These are phyloP conservation scores for Rallus crepitans DNA, from an alignment of 2,797 vertebrate species.

Conservation along the genomic window DNA sequence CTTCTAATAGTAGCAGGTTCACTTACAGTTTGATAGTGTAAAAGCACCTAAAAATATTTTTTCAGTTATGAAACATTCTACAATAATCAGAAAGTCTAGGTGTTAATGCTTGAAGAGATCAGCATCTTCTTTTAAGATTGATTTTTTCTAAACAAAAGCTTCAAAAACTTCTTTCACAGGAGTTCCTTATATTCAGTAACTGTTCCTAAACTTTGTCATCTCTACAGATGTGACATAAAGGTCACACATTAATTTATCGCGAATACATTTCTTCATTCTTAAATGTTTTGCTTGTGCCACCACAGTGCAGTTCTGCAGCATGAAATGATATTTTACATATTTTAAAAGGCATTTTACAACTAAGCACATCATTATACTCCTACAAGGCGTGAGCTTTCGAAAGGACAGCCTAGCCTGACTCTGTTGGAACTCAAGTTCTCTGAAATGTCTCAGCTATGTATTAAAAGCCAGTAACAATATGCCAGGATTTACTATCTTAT, in stretches of 20 bases:
- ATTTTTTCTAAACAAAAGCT: not conserved
- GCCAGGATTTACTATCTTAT: too few relatives aligned
- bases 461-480: not conserved
- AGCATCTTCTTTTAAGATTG: not conserved
- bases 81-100: not conserved
- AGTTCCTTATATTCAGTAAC: not conserved
- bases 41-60: conserved; percentile 84
- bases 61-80: conserved; percentile 13
- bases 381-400: not conserved
- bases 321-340: not conserved
- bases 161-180: not conserved
- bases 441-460: not conserved
- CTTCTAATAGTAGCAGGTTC: conserved; percentile 93
- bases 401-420: not conserved
- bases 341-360: not conserved
- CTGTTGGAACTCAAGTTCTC: not conserved
- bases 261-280: not conserved
- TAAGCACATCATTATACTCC: not conserved
- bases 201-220: not conserved
- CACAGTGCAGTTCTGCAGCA: not conserved
- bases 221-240: not conserved
- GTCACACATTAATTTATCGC: not conserved
- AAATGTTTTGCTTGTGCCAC: not conserved
- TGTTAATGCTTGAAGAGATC: not conserved
- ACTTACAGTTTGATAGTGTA: conserved; percentile 96